Percentiles rank a stretch among this genome's conserved stretches.
phyloP scores from a whole-genome alignment of 2,797 vertebrate genomes.

The Halcyon badia region DNA sequence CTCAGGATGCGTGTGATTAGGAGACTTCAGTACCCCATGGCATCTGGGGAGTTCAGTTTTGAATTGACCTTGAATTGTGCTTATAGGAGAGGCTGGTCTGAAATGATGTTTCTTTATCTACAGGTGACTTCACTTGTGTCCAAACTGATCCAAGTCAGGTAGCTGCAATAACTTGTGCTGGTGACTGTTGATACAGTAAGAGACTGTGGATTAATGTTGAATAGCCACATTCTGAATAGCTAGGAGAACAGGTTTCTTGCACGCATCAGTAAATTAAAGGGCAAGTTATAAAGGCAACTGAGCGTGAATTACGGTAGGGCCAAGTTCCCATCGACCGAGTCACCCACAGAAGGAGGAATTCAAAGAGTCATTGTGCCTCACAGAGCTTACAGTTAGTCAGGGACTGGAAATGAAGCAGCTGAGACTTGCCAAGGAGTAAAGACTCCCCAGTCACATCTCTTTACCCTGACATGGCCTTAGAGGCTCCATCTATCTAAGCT shows the following conservation, averaged over 20 bases:
- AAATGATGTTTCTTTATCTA: not conserved
- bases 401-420: not conserved
- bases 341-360: not conserved
- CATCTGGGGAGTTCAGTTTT: not conserved
- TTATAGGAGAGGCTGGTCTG: not conserved
- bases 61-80: not conserved
- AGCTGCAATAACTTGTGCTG: constrained; percentile 20
- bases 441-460: not conserved
- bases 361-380: not conserved
- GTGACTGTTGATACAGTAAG: not conserved
- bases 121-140: not conserved
- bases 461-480: not conserved
- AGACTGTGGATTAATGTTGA: not conserved
- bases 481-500: not conserved
- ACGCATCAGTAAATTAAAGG: constrained; percentile 26
- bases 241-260: constrained; percentile 54
- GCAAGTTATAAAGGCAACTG: constrained; percentile 41
- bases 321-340: constrained; percentile 38
- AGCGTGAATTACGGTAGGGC: constrained; percentile 11
- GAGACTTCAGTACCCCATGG: not conserved
- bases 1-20: not conserved
- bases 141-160: not conserved
- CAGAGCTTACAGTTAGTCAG: not conserved
- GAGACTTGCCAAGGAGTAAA: not conserved
- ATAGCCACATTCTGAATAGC: not conserved